A percentile compares a stretch with the other conserved stretches of the same genome.
Evolutionary conservation across 1,140 invertebrate species (phyloP).

Genomic region (Zaprionus davidi): DNA sequence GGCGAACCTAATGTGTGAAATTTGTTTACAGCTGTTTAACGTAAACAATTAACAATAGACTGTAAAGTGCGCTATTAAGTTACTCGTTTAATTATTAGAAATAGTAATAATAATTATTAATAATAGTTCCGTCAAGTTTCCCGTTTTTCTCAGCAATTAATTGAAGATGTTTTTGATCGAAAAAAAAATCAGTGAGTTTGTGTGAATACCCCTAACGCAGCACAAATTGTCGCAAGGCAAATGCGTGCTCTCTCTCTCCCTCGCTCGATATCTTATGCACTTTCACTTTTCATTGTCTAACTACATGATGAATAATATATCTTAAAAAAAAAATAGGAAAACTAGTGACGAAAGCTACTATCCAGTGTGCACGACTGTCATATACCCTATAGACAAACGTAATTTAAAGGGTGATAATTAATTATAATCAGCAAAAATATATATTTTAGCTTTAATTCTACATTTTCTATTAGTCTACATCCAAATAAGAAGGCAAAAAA

Average conservation of each 20-base stretch:
- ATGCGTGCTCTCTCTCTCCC: background rate
- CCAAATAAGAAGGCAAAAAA: no score
- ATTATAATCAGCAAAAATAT: no score
- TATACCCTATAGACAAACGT: background rate
- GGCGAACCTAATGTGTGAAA: no score
- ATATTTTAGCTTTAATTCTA: no score
- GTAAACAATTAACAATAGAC: conserved; percentile 3
- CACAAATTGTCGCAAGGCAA: conserved; percentile 26
- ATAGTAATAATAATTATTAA: background rate
- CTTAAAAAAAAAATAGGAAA: background rate
- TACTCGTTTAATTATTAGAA: background rate
- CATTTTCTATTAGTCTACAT: no score
- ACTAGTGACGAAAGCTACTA: no score
- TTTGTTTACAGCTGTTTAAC: no score
- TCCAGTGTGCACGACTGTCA: background rate
- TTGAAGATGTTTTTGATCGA: background rate
- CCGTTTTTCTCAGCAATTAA: background rate
- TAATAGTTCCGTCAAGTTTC: background rate
- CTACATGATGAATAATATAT: background rate
- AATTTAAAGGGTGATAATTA: no score
- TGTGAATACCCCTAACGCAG: conserved; percentile 5
- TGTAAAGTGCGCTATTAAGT: background rate
- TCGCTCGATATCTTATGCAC: background rate
- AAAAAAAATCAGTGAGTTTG: background rate
- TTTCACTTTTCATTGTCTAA: conserved; percentile 29